Evolutionary conservation across 1,140 invertebrate genomes (phyloP).

Genomic region (Thaumetopoea pityocampa): DNA sequence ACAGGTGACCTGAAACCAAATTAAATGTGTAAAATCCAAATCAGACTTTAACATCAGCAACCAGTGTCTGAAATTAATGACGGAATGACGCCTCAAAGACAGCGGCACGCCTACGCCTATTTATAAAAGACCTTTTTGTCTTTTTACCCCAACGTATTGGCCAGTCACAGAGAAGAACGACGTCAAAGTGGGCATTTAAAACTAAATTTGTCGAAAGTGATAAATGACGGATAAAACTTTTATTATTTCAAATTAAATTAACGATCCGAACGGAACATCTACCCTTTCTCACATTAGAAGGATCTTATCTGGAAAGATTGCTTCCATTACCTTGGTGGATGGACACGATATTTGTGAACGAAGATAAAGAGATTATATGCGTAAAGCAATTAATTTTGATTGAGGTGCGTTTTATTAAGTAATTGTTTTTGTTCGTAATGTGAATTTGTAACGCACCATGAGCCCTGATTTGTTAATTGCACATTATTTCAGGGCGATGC

Average conservation of each 20-base stretch:
- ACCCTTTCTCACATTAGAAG: constrained; percentile 73
- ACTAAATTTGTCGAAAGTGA: constrained; percentile 74
- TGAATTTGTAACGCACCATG: constrained; percentile 55
- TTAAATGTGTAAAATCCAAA: too few relatives aligned
- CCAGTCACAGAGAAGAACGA: constrained; percentile 55
- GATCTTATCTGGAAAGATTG: constrained; percentile 74
- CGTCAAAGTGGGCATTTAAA: constrained; percentile 63
- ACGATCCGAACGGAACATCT: constrained; percentile 63
- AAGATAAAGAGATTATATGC: constrained; percentile 60
- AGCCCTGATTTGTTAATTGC: constrained; percentile 28
- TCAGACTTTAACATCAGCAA: neutral
- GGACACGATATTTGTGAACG: constrained; percentile 62
- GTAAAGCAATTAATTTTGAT: constrained; percentile 68
- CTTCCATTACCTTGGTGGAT: constrained; percentile 69
- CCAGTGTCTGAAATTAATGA: constrained; percentile 31
- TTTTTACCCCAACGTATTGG: constrained; percentile 44
- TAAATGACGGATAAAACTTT: constrained; percentile 72
- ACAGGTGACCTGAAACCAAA: too few relatives aligned
- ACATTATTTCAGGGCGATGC: constrained; percentile 8
- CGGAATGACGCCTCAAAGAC: constrained; percentile 43
- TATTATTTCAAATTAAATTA: constrained; percentile 76
- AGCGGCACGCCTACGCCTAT: constrained; percentile 51
- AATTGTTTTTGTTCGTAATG: constrained; percentile 71
- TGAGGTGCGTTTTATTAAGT: constrained; percentile 75
- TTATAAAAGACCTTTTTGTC: constrained; percentile 42